A percentile compares a stretch with the other conserved stretches of the same genome.
phyloP scores from a whole-genome alignment of 2,888 invertebrate genomes.

The Xestia sexstrigata region DNA sequence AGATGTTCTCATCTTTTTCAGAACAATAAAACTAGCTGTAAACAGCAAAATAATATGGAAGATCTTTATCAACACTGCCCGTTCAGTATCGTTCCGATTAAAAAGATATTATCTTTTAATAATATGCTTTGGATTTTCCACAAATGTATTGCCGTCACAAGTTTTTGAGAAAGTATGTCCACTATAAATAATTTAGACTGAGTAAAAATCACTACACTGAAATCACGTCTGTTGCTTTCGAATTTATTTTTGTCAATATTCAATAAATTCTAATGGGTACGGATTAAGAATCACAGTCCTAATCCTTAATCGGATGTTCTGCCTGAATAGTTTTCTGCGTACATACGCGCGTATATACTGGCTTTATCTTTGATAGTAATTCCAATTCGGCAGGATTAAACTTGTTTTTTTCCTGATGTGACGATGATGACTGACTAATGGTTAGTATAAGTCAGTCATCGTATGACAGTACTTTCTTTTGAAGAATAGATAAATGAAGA shows the following conservation, averaged over 20 bases:
- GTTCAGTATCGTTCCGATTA: not conserved
- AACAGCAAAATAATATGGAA: not conserved
- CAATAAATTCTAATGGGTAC: not conserved
- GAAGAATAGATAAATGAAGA: not conserved
- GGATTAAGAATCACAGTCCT: not conserved
- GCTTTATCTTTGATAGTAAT: conserved; percentile 12
- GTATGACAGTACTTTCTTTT: not conserved
- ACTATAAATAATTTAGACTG: not conserved
- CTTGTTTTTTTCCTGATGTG: not conserved
- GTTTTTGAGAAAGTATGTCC: not conserved
- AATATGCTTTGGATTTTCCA: conserved; percentile 13
- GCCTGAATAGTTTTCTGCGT: conserved; percentile 8
- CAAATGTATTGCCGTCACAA: not conserved
- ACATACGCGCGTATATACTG: not conserved
- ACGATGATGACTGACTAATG: not conserved
- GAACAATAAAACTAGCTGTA: not conserved
- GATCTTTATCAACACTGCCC: not conserved
- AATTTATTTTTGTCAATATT: not conserved
- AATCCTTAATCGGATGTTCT: conserved; percentile 17
- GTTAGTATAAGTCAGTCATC: not conserved
- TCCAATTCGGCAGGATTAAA: not conserved
- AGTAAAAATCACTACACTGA: conserved; percentile 15
- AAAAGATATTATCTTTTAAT: not conserved
- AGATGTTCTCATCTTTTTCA: not conserved
- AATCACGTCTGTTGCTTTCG: conserved; percentile 9